Percentiles rank a stretch among this genome's conserved stretches.
Conservation (phyloP, 2,888 invertebrate genomes). For the Caenorhabditis imperialis region DNA sequence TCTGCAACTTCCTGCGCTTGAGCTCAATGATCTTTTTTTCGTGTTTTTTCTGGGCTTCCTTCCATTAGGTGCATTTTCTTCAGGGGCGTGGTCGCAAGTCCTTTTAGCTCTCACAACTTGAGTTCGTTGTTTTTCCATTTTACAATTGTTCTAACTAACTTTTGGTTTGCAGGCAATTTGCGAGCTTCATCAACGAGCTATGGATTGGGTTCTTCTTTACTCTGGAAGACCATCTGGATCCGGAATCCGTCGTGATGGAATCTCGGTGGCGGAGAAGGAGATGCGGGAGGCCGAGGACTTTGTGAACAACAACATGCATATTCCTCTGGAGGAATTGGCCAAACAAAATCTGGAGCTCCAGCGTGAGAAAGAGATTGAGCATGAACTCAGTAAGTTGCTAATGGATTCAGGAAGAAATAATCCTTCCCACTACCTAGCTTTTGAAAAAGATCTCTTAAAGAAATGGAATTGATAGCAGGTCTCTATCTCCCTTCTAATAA, state of each 20-base stretch:
- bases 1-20: too few species aligned
- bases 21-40: too few species aligned
- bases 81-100: too few species aligned
- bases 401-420: not conserved
- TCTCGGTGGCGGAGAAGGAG: conserved; percentile 12
- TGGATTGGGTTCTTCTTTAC: conserved; percentile 25
- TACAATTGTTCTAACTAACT: not conserved
- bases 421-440: not conserved
- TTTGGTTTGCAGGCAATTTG: conserved; percentile 10
- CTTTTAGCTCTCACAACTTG: too few species aligned
- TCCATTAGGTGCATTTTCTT: too few species aligned
- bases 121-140: not conserved
- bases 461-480: too few species aligned
- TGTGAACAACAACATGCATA: conserved; percentile 7
- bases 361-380: conserved; percentile 10
- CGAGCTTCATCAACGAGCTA: not conserved
- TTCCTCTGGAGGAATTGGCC: conserved; percentile 12
- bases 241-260: not conserved
- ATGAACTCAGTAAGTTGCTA: conserved; percentile 15
- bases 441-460: too few species aligned
- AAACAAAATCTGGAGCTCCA: conserved; percentile 15
- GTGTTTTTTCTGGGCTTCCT: not conserved
- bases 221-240: conserved; percentile 29
- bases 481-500: too few species aligned
- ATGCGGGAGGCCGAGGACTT: conserved; percentile 18